Percentiles rank a stretch among this genome's conserved stretches.
phyloP scores from a whole-genome alignment of 2,797 vertebrate species.

The Scolopax bukidnonensis region DNA sequence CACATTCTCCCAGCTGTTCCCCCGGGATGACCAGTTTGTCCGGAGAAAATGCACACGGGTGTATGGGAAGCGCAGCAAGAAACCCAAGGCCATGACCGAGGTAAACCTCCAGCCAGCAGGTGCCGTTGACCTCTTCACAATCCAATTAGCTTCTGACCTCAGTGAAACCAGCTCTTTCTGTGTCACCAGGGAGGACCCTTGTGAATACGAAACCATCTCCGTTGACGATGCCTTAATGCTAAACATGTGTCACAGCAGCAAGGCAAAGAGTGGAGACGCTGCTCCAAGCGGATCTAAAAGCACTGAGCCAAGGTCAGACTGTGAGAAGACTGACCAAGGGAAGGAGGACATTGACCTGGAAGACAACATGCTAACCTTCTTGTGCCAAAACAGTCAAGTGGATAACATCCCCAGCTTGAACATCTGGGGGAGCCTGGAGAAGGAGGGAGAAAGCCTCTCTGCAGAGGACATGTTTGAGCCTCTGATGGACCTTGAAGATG shows the following conservation, averaged over 20 bases:
- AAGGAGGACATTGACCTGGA: constrained; percentile 58
- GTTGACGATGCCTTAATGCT: constrained; percentile 86
- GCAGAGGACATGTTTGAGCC: constrained; percentile 69
- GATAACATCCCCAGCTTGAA: constrained; percentile 72
- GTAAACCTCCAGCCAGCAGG: constrained; percentile 17
- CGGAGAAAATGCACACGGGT: constrained; percentile 89
- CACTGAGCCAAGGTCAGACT: constrained; percentile 32
- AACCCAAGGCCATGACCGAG: constrained; percentile 64
- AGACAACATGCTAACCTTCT: constrained; percentile 61
- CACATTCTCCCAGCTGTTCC: constrained; percentile 91
- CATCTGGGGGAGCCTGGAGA: constrained; percentile 78
- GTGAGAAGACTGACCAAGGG: background rate
- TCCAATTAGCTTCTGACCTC: constrained; percentile 75
- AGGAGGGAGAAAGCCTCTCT: constrained; percentile 44
- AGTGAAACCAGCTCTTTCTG: constrained; percentile 75
- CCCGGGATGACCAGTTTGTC: constrained; percentile 84
- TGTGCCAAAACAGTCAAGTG: constrained; percentile 71
- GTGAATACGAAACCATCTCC: constrained; percentile 85
- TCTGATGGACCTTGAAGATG: constrained; percentile 70
- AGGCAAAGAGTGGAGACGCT: constrained; percentile 65
- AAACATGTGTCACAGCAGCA: constrained; percentile 84
- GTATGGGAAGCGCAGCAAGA: constrained; percentile 90
- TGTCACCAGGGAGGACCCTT: constrained; percentile 78
- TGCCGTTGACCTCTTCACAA: constrained; percentile 52
- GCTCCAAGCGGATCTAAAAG: constrained; percentile 21